A percentile compares a stretch with the other conserved stretches of the same genome.
Evolutionary conservation across 2,113 vertebrate genomes (phyloP).

Genomic region (Burhinus bistriatus): DNA sequence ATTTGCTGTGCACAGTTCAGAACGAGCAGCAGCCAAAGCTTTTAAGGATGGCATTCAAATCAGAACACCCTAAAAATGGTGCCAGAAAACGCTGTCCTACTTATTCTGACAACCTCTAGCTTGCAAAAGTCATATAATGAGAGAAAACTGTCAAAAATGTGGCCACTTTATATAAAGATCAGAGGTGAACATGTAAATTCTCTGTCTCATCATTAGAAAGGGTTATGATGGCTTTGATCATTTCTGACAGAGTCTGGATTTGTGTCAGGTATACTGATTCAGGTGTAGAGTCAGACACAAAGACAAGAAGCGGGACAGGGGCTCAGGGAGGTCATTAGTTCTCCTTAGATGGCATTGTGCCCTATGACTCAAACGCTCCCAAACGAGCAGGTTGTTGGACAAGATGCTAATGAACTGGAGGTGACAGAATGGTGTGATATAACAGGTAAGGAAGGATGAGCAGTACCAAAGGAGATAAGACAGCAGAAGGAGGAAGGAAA

Average conservation of each 20-base stretch:
- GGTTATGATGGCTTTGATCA: neutral
- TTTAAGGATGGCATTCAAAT: neutral
- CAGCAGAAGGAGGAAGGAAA: neutral
- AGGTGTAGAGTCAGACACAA: neutral
- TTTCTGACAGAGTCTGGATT: neutral
- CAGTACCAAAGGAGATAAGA: neutral
- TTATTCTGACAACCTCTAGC: neutral
- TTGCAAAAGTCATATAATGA: constrained; percentile 12
- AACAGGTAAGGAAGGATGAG: neutral
- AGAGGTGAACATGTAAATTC: constrained; percentile 11
- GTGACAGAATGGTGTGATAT: neutral
- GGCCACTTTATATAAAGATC: neutral
- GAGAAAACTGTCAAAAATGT: neutral
- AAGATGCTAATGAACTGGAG: neutral
- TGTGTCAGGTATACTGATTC: neutral
- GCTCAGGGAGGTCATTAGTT: neutral
- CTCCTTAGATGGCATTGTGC: neutral
- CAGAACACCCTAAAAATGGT: neutral
- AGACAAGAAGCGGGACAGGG: neutral
- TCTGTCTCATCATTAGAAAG: neutral
- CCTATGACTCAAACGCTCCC: neutral
- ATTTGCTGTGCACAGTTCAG: neutral
- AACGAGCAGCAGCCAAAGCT: neutral
- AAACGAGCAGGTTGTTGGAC: neutral
- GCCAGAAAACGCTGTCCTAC: constrained; percentile 7